Percentiles rank a stretch among this genome's conserved stretches.
Evolutionary conservation across 2,113 vertebrate species (phyloP).

Genomic region (Onychorhynchus coronatus): DNA sequence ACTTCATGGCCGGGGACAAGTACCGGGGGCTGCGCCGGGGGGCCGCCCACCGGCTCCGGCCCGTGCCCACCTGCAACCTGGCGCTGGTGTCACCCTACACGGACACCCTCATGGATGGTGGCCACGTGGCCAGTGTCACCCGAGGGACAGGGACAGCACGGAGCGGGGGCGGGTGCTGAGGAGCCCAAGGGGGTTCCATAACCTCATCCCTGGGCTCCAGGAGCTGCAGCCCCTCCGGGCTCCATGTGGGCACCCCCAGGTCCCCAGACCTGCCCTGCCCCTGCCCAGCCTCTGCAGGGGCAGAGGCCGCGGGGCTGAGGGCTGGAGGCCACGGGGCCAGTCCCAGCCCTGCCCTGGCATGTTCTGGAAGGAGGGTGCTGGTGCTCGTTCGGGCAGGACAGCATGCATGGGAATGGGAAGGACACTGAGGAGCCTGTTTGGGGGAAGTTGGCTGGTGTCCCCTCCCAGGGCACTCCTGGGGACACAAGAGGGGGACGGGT

Average conservation of each 20-base stretch:
- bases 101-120: neutral
- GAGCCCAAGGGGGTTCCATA: accelerated
- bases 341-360: neutral
- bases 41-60: neutral
- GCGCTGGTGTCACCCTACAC: neutral
- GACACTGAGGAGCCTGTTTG: neutral
- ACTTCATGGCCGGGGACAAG: conserved; percentile 87
- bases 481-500: accelerated
- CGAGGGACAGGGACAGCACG: accelerated
- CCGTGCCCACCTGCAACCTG: neutral
- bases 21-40: conserved; percentile 76
- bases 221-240: neutral
- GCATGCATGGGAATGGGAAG: neutral
- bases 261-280: neutral
- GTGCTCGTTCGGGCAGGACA: neutral
- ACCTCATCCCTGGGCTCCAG: neutral
- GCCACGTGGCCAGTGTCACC: accelerated
- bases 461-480: accelerated
- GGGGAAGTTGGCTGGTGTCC: neutral
- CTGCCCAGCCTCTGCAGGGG: neutral
- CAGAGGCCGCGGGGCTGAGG: neutral
- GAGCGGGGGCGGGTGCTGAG: neutral
- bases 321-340: neutral
- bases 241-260: neutral
- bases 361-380: neutral